Conservation (phyloP, 2,113 vertebrate genomes). For the Etheostoma cragini region DNA sequence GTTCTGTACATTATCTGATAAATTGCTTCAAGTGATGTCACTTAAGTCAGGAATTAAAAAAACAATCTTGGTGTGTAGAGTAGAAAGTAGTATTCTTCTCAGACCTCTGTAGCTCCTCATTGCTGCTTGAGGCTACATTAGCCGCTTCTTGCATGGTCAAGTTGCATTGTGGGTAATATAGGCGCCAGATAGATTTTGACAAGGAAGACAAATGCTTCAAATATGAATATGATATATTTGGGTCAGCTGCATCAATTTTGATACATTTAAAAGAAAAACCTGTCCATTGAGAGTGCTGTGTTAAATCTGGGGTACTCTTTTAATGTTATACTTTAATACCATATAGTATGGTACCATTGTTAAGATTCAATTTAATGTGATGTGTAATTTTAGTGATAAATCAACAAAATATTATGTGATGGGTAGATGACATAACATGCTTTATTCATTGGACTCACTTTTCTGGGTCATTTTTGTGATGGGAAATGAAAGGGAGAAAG, state of each 20-base stretch:
- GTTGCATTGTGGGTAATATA: constrained; percentile 1
- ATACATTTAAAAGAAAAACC: not conserved
- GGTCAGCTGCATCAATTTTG: not conserved
- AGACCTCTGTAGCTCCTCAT: not conserved
- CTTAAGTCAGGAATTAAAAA: not conserved
- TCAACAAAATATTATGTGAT: not conserved
- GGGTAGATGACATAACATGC: not conserved
- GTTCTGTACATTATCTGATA: not conserved
- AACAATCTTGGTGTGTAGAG: not conserved
- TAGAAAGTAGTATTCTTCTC: not conserved
- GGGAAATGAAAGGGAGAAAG: not conserved
- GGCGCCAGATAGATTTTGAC: not conserved
- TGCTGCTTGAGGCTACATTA: not conserved
- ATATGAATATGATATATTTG: not conserved
- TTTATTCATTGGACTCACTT: not conserved
- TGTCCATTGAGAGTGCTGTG: not conserved
- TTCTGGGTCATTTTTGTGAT: not conserved
- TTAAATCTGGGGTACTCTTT: not conserved
- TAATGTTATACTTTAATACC: not conserved
- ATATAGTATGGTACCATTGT: not conserved
- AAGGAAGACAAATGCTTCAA: not conserved
- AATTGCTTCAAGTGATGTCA: constrained; percentile 12
- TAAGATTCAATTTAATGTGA: not conserved
- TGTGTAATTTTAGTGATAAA: not conserved
- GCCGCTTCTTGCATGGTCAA: not conserved